Base-by-base conservation (phyloP, 2,797 vertebrate genomes). In the Sarcophilus harrisii region DNA sequence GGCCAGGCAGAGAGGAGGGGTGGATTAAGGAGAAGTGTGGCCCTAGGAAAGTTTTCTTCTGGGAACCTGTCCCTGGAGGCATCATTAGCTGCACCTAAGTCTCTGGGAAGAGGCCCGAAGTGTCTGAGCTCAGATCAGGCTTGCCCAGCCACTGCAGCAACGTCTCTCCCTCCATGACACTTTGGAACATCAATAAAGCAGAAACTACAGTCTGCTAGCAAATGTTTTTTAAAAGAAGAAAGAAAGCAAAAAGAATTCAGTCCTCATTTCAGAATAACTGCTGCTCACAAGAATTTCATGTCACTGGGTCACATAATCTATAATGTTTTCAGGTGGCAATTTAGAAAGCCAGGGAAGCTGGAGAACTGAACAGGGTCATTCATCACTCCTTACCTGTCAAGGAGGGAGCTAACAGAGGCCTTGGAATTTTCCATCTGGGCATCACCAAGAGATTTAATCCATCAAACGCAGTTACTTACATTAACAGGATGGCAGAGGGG, bases 181-280 rank as follows among this genome's bases (percentile, higher is more conserved):
- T 87, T 9, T 27, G 21, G 21, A 45, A 87, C 73, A 45, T 11
- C 38, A 27, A 87, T 27, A 49, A 45, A 87, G 38, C 0, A 2
- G 73, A 87, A n/a, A 6, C 73, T 87, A 87, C 24, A 92, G 32
- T 28, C 14, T 55, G 55, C 18, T 24, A 73, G 49, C 28, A 60
- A 57, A 45, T 60, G 66, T 29, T 92, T 73, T 73, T 55, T 55
- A 38, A 38, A 38, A 59, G 8, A 59, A 59, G 27, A 59, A 59
- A 21, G 21, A 66, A 73, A 38, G 30, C 32, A 66, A 87, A 27
- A 73, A 38, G 32, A 58, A 28, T 91, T n/a, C 38, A n/a, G 58
- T 60, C 32, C 30, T 60, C 8, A 81, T 92, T 93, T 92, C n/a
- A 57, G 1, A 16, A 14, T 93, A 98, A 97, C 57, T 96, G 73